Conservation (phyloP, 2,888 invertebrate species). For the Ophion ellenae region DNA sequence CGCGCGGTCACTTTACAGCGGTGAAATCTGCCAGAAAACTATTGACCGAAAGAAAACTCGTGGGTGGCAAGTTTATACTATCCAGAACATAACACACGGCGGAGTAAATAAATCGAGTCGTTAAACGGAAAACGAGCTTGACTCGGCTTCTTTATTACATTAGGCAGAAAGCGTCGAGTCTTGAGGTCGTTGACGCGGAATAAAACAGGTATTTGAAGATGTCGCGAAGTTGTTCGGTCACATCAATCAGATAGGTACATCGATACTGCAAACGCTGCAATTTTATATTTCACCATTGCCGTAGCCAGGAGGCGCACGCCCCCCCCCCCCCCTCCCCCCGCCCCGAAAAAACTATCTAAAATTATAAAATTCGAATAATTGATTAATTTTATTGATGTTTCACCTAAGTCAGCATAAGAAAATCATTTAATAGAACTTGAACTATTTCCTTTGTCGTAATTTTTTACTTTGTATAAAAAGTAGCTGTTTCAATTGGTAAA, state of each 20-base stretch:
- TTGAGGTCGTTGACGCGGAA: conserved; percentile 13
- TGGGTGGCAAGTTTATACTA: conserved; percentile 44
- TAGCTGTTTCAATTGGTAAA: too few relatives aligned
- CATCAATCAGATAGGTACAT: background rate
- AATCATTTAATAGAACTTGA: too few relatives aligned
- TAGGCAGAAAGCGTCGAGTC: conserved; percentile 14
- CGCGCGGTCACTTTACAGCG: background rate
- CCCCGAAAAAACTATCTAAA: too few relatives aligned
- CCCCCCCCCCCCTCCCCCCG: too few relatives aligned
- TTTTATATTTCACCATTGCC: background rate
- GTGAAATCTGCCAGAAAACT: conserved; percentile 15
- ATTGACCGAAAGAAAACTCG: conserved; percentile 1
- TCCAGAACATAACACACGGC: conserved; percentile 53
- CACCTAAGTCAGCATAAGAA: too few relatives aligned
- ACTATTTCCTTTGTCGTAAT: too few relatives aligned
- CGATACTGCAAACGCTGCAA: background rate
- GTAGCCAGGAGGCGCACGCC: too few relatives aligned
- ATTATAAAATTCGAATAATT: too few relatives aligned
- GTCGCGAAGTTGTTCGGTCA: conserved; percentile 55
- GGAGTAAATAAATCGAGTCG: conserved; percentile 60
- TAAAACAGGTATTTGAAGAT: conserved; percentile 1
- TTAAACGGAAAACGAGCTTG: conserved; percentile 68
- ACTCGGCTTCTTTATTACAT: conserved; percentile 43
- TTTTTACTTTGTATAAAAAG: too few relatives aligned
- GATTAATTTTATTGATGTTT: too few relatives aligned